Evolutionary conservation across 2,888 invertebrate species (phyloP).

Genomic region (Archaeoteleia sp.): DNA sequence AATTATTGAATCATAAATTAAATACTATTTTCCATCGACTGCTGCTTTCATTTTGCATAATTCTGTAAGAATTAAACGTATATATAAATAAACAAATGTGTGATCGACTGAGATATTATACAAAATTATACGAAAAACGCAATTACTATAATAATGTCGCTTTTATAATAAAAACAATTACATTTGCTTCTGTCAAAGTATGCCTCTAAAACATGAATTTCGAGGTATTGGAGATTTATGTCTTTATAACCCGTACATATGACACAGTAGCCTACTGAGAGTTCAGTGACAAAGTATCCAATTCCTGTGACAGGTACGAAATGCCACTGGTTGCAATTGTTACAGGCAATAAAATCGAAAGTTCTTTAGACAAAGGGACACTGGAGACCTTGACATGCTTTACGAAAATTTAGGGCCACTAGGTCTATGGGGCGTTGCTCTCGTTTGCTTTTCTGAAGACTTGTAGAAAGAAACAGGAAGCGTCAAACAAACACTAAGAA

Average conservation of each 20-base stretch:
- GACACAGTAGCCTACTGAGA: constrained; percentile 27
- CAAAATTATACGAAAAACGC: too few relatives aligned
- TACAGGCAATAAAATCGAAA: constrained; percentile 50
- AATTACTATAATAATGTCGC: too few relatives aligned
- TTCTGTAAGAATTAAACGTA: too few relatives aligned
- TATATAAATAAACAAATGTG: too few relatives aligned
- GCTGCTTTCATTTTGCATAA: too few relatives aligned
- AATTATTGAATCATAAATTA: too few relatives aligned
- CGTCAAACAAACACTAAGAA: too few relatives aligned
- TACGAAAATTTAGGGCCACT: constrained; percentile 59
- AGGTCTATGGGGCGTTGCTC: constrained; percentile 53
- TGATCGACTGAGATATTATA: too few relatives aligned
- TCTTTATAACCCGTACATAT: constrained; percentile 36
- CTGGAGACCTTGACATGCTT: constrained; percentile 55
- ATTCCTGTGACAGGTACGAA: constrained; percentile 26
- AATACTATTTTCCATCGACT: too few relatives aligned
- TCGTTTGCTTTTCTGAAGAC: background rate
- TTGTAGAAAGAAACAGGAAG: background rate
- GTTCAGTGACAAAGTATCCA: constrained; percentile 16
- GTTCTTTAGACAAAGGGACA: constrained; percentile 16
- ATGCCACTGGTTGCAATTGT: constrained; percentile 20
- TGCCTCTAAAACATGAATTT: background rate
- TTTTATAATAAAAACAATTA: too few relatives aligned
- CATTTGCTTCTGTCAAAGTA: background rate
- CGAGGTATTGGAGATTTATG: constrained; percentile 23